A percentile compares a stretch with the other conserved stretches of the same genome.
phyloP scores from a whole-genome alignment of 2,888 invertebrate species.

The Neoaliturus tenellus region DNA sequence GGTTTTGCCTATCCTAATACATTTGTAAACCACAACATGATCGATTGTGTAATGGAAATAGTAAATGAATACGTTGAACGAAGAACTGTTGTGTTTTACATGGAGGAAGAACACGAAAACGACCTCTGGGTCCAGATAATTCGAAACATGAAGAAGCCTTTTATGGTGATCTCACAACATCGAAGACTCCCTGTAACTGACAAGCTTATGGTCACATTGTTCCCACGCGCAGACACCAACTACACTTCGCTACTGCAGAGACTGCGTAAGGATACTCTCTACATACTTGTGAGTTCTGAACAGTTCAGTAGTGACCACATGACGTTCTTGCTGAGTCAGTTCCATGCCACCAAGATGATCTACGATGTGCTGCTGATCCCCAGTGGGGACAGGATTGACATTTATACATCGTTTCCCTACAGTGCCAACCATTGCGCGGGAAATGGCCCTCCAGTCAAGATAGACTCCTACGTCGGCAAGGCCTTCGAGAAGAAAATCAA shows the following conservation, averaged over 20 bases:
- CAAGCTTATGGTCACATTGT: conserved; percentile 23
- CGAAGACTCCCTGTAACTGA: neutral
- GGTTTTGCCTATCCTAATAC: neutral
- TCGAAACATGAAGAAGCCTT: conserved; percentile 40
- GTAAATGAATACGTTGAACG: conserved; percentile 10
- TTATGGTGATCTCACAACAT: conserved; percentile 32
- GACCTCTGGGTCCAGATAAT: conserved; percentile 31
- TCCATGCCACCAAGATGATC: conserved; percentile 48
- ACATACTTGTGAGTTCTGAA: neutral
- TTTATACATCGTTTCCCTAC: conserved; percentile 66
- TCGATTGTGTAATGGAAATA: conserved; percentile 24
- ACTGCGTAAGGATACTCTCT: conserved; percentile 10
- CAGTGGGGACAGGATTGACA: conserved; percentile 46
- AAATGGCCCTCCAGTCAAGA: conserved; percentile 61
- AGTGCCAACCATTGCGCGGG: conserved; percentile 63
- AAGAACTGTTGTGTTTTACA: conserved; percentile 39
- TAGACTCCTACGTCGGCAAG: conserved; percentile 61
- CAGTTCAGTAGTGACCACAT: neutral
- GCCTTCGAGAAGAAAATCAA: conserved; percentile 59
- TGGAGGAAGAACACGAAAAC: conserved; percentile 19
- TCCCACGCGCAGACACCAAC: neutral
- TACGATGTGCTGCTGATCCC: conserved; percentile 32
- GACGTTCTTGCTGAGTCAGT: conserved; percentile 11
- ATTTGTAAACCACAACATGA: conserved; percentile 1
- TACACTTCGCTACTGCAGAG: conserved; percentile 9